phyloP scores from a whole-genome alignment of 2,797 vertebrate species.

The Erithacus rubecula region DNA sequence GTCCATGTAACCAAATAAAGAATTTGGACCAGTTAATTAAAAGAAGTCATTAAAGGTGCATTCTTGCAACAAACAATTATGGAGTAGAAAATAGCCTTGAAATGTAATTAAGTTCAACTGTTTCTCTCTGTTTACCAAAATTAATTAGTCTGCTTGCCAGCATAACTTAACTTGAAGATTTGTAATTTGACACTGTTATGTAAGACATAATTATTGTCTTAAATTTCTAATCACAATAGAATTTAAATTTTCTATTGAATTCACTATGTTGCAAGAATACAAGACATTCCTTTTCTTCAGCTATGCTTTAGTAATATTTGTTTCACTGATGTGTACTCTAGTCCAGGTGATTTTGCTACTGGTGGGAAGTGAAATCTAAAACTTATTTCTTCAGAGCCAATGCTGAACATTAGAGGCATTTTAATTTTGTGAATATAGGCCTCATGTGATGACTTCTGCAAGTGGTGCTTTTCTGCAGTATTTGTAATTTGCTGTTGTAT shows the following conservation, averaged over 20 bases:
- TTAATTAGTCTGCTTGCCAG: background rate
- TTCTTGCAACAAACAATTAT: background rate
- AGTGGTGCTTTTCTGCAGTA: background rate
- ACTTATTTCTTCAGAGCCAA: background rate
- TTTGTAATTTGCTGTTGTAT: background rate
- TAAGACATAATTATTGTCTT: background rate
- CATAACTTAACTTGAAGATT: background rate
- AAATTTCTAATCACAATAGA: background rate
- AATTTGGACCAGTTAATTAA: constrained; percentile 33
- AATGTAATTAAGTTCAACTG: constrained; percentile 7
- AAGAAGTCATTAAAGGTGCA: background rate
- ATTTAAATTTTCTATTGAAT: background rate
- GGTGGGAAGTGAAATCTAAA: background rate
- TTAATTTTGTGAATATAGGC: background rate
- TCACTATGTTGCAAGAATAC: background rate
- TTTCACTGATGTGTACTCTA: background rate
- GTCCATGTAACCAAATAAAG: background rate
- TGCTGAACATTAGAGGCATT: background rate
- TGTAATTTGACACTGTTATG: background rate
- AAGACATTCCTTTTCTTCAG: background rate
- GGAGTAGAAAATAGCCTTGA: background rate
- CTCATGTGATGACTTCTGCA: background rate
- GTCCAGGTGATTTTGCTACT: background rate
- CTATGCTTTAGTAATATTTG: background rate
- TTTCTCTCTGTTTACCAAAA: background rate